phyloP scores from a whole-genome alignment of 2,888 invertebrate species.

The Pemphredon lugubris region DNA sequence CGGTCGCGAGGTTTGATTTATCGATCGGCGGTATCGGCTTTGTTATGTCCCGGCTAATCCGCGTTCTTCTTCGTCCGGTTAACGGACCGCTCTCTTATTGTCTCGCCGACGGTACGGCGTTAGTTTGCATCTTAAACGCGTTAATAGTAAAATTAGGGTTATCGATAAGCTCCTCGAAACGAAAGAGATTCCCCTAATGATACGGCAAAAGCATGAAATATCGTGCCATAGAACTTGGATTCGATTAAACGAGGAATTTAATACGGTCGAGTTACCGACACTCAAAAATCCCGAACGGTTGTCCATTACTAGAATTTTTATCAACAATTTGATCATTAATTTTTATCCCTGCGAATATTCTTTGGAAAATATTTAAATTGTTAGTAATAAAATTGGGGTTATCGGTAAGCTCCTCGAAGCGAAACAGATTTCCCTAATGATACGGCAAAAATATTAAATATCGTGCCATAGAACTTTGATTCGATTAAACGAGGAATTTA shows the following conservation, averaged over 20 bases:
- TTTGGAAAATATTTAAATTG: constrained; percentile 50
- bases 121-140: constrained; percentile 49
- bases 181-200: neutral
- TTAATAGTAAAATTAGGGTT: constrained; percentile 43
- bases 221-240: too few relatives aligned
- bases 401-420: constrained; percentile 1
- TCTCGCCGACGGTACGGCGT: constrained; percentile 46
- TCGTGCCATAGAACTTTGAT: too few relatives aligned
- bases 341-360: too few relatives aligned
- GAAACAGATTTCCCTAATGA: neutral
- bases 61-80: constrained; percentile 18
- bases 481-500: too few relatives aligned
- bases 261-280: too few relatives aligned
- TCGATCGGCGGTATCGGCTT: constrained; percentile 65
- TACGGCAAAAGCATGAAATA: neutral
- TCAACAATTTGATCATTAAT: too few relatives aligned
- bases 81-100: constrained; percentile 49
- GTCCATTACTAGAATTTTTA: too few relatives aligned
- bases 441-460: neutral
- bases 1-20: constrained; percentile 62
- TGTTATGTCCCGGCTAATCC: constrained; percentile 53
- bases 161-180: constrained; percentile 2
- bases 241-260: too few relatives aligned
- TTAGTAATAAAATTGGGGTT: constrained; percentile 43
- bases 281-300: too few relatives aligned